Conservation (phyloP, 2,888 invertebrate genomes). For the Brachynemurus nebulosus region DNA sequence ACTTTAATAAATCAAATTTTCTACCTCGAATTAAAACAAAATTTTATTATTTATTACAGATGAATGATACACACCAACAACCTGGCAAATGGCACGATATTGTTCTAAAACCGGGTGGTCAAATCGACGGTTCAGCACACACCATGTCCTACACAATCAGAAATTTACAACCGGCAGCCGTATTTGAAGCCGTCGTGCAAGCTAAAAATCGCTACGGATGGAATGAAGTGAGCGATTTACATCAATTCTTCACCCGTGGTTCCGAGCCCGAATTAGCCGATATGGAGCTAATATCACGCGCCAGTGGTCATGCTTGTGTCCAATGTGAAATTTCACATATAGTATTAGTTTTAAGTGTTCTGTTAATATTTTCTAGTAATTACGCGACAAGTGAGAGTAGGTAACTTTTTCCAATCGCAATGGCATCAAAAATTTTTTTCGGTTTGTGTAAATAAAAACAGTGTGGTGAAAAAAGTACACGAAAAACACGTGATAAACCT, state of each 20-base stretch:
- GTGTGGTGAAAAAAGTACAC: too few species aligned
- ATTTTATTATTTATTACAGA: constrained; percentile 31
- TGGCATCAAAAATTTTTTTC: too few species aligned
- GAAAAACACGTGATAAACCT: too few species aligned
- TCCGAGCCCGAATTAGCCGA: constrained; percentile 5
- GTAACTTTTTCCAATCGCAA: not conserved
- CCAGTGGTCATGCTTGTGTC: not conserved
- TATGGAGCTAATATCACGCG: constrained; percentile 5
- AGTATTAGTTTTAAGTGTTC: not conserved
- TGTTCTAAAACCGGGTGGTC: constrained; percentile 34
- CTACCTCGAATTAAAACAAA: not conserved
- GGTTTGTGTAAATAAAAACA: too few species aligned
- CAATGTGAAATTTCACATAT: too few species aligned
- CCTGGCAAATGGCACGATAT: constrained; percentile 59
- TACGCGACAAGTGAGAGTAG: too few species aligned
- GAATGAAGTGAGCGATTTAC: constrained; percentile 54
- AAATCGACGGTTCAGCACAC: constrained; percentile 35
- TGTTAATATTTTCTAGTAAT: not conserved
- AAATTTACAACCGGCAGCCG: constrained; percentile 47
- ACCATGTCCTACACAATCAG: constrained; percentile 50
- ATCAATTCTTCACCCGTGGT: constrained; percentile 56
- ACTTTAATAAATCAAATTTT: not conserved
- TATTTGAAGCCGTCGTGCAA: constrained; percentile 60
- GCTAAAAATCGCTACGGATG: constrained; percentile 63
- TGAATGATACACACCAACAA: constrained; percentile 57